A percentile compares a stretch with the other conserved stretches of the same genome.
Conservation (phyloP, 2,888 invertebrate genomes). For the Epistrophella euchroma region DNA sequence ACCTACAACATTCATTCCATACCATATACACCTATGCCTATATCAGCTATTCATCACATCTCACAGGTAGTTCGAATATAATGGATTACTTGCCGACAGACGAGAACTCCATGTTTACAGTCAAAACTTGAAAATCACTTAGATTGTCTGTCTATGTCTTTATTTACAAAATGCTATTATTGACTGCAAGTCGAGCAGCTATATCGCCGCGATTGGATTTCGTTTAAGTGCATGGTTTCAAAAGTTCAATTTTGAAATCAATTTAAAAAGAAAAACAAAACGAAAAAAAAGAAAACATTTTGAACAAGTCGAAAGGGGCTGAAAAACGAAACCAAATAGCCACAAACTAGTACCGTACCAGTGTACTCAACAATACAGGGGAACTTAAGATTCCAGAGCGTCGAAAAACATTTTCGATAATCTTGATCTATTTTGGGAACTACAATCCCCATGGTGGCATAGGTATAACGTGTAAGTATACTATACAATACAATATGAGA, state of each 20-base stretch:
- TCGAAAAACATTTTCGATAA: conserved; percentile 54
- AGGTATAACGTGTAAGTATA: conserved; percentile 1
- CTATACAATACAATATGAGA: conserved; percentile 12
- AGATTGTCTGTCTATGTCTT: background rate
- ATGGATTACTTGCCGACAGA: conserved; percentile 47
- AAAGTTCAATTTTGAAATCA: conserved; percentile 62
- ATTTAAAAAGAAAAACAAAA: conserved; percentile 28
- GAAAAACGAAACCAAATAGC: conserved; percentile 31
- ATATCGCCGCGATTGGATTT: conserved; percentile 43
- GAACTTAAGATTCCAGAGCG: conserved; percentile 67
- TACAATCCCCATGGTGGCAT: conserved; percentile 55
- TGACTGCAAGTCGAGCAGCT: conserved; percentile 15
- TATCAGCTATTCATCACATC: conserved; percentile 35
- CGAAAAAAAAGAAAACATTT: background rate
- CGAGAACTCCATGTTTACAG: conserved; percentile 29
- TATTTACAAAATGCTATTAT: conserved; percentile 26
- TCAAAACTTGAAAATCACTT: conserved; percentile 15
- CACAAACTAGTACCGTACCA: conserved; percentile 1
- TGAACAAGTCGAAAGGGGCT: conserved; percentile 6
- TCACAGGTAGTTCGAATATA: conserved; percentile 55
- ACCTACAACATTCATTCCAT: background rate
- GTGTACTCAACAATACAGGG: conserved; percentile 24
- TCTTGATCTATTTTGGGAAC: conserved; percentile 66
- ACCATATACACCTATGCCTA: background rate
- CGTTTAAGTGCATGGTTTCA: conserved; percentile 58